These are phyloP conservation scores for Quadriops clusia DNA, from an alignment of 2,888 invertebrate genomes.

Conservation along the genomic window DNA sequence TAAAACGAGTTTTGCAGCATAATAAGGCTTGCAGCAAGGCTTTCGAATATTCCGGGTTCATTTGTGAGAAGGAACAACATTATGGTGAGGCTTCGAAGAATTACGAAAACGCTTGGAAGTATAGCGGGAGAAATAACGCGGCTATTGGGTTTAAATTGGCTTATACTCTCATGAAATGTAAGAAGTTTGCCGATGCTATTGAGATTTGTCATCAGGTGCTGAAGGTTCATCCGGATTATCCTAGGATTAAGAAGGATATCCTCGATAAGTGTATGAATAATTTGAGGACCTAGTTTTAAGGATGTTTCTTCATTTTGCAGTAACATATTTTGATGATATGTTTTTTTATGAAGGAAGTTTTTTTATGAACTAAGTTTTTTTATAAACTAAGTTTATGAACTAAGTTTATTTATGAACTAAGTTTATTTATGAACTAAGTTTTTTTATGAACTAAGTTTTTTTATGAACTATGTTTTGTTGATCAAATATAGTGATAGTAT, in stretches of 20 bases:
- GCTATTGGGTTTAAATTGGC: conserved; percentile 87
- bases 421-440: too few species aligned
- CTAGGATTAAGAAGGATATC: conserved; percentile 85
- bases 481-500: too few species aligned
- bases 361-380: too few species aligned
- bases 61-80: conserved; percentile 86
- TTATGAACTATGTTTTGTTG: too few species aligned
- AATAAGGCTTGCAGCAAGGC: conserved; percentile 85
- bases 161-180: conserved; percentile 81
- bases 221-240: conserved; percentile 73
- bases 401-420: too few species aligned
- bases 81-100: conserved; percentile 73
- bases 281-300: conserved; percentile 47
- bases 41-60: conserved; percentile 74
- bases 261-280: conserved; percentile 78
- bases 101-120: conserved; percentile 80
- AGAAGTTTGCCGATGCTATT: conserved; percentile 81
- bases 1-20: conserved; percentile 65
- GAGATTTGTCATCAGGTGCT: conserved; percentile 80
- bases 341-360: too few species aligned
- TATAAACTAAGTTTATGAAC: too few species aligned
- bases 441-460: too few species aligned
- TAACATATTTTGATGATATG: too few species aligned
- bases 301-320: too few species aligned
- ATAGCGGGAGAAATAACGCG: conserved; percentile 70